These are phyloP conservation scores for Protodeltote pygarga DNA, from an alignment of 2,888 invertebrate genomes.

Conservation along the genomic window DNA sequence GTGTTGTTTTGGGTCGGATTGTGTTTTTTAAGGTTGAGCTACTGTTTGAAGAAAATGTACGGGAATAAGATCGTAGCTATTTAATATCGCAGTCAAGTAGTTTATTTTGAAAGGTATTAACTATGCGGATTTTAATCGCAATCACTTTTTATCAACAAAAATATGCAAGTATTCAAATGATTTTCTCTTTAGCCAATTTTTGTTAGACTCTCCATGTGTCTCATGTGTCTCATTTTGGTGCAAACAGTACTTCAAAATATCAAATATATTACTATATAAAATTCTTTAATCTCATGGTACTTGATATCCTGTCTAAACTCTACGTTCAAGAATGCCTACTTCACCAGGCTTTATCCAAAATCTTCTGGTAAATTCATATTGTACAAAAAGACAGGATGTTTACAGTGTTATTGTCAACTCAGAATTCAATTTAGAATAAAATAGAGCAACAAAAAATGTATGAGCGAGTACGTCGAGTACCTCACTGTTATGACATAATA, in stretches of 20 bases:
- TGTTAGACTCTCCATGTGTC: too few species aligned
- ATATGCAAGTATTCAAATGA: too few species aligned
- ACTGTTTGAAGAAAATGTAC: constrained; percentile 3
- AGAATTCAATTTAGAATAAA: constrained; percentile 82
- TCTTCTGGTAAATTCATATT: constrained; percentile 59
- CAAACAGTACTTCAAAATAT: too few species aligned
- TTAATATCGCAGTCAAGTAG: too few species aligned
- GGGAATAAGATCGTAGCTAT: too few species aligned
- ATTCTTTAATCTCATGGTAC: constrained; percentile 1
- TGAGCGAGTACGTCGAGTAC: constrained; percentile 72
- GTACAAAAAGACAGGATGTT: constrained; percentile 81
- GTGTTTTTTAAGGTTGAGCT: constrained; percentile 39
- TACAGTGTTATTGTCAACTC: constrained; percentile 80
- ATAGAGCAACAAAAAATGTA: constrained; percentile 72
- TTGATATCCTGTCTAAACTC: constrained; percentile 6
- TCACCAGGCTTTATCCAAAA: constrained; percentile 17
- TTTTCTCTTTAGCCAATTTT: too few species aligned
- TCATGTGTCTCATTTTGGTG: too few species aligned
- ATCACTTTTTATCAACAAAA: too few species aligned
- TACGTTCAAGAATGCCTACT: constrained; percentile 26
- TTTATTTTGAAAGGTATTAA: too few species aligned
- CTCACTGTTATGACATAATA: constrained; percentile 86
- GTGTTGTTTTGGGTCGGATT: constrained; percentile 65
- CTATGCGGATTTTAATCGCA: too few species aligned
- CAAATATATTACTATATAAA: background rate